Percentiles rank a stretch among this genome's conserved stretches.
phyloP scores from a whole-genome alignment of 1,140 invertebrate species.

The Radopholus similis region DNA sequence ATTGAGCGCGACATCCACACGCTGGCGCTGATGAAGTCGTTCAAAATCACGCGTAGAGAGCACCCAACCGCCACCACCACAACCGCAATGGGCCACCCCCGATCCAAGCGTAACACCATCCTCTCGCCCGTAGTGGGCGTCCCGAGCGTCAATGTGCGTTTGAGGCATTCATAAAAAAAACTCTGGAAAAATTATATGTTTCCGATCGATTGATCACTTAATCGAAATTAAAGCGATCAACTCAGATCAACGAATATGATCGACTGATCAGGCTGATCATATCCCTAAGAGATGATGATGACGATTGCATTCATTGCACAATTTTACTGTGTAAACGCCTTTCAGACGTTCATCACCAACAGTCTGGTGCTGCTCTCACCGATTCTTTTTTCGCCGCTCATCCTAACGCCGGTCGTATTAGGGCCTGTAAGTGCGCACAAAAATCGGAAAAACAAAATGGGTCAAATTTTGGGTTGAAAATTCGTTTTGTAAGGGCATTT shows the following conservation, averaged over 20 bases:
- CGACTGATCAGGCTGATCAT: too few relatives aligned
- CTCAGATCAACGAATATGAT: too few relatives aligned
- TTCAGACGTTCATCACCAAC: slow-evolving; percentile 6
- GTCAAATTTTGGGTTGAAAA: too few relatives aligned
- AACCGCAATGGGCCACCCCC: too few relatives aligned
- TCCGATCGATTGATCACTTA: not conserved
- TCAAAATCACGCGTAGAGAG: slow-evolving; percentile 18
- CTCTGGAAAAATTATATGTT: not conserved
- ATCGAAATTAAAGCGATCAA: too few relatives aligned
- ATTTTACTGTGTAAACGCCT: too few relatives aligned
- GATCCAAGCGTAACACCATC: not conserved
- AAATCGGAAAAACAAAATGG: too few relatives aligned
- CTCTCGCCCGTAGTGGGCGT: slow-evolving; percentile 17
- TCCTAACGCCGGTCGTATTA: slow-evolving; percentile 43
- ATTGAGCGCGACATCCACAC: slow-evolving; percentile 9
- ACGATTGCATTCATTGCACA: too few relatives aligned
- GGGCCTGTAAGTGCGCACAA: slow-evolving; percentile 45
- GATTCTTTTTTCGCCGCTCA: slow-evolving; percentile 31
- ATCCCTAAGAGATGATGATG: too few relatives aligned
- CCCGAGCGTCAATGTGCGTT: not conserved
- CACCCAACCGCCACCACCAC: too few relatives aligned
- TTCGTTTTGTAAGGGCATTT: too few relatives aligned
- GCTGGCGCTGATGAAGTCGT: slow-evolving; percentile 9
- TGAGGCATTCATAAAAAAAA: too few relatives aligned
- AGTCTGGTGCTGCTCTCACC: slow-evolving; percentile 33